These are phyloP conservation scores for Saiga tatarica DNA, from an alignment of 2,113 vertebrate species.

Conservation along the genomic window DNA sequence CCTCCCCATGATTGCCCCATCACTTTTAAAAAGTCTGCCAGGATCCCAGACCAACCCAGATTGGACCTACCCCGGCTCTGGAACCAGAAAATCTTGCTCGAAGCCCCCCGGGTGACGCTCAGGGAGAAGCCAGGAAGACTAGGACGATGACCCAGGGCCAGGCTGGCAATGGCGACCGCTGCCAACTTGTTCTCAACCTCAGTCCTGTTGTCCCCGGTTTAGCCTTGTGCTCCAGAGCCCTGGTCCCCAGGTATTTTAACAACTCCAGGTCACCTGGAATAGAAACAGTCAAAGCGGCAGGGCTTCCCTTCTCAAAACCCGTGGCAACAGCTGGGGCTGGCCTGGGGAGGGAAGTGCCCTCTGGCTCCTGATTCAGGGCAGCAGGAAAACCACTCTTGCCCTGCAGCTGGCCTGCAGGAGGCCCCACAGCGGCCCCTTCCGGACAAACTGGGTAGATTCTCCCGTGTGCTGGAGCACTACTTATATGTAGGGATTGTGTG, in stretches of 20 bases:
- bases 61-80: constrained; percentile 52
- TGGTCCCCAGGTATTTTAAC: background rate
- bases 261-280: constrained; percentile 38
- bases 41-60: background rate
- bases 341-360: background rate
- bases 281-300: background rate
- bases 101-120: background rate
- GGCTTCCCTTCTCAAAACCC: background rate
- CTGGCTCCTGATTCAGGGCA: background rate
- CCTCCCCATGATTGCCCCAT: background rate
- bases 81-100: background rate
- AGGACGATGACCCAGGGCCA: background rate
- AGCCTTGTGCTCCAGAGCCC: background rate
- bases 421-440: constrained; percentile 13
- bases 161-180: background rate
- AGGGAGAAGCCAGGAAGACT: background rate
- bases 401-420: accelerated
- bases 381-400: background rate
- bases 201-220: background rate
- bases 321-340: background rate
- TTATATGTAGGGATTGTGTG: accelerated
- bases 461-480: background rate
- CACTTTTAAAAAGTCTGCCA: background rate
- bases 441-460: background rate
- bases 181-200: background rate